Evolutionary conservation across 2,888 invertebrate genomes (phyloP), one percentile per base, ranked within the genome.

Genomic region (Drosophila prolongata): DNA sequence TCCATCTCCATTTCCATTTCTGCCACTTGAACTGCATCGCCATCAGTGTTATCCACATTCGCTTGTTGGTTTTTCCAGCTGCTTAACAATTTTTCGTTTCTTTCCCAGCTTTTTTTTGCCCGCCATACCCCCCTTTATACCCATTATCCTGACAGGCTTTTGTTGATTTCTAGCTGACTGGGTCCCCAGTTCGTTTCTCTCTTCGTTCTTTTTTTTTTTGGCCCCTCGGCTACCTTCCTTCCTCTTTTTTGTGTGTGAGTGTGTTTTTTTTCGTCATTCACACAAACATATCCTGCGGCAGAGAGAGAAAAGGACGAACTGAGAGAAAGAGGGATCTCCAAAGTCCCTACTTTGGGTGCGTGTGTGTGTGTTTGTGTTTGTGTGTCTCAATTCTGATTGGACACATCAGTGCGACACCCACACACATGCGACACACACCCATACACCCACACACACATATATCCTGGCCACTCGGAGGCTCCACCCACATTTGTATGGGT

Each of bases 151-250:
- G 68, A 64, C 71, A 67, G 70, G 77, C 69, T 75, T 82, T 80
- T 85, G 78, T 80, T 83, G 78, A 80, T 82, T 82, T 82, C 84
- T 75, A 73, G 83, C 74, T 83, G 78, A 80, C 72, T 82, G 83
- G 58, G 71, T 83, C 60, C 72, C 59, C 68, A 67, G 66, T 66
- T 68, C 77, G 40, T 52, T 55, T 38, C 65, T 19, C 14, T 19
- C 8, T 52, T 65, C 72, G 6, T 49, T 49, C 47, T 44, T 65
- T 52, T 55, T 52, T 55, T 47, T 16, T 49, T 50, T 16, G 40
- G 27, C 54, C 46, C 43, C 50, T 67, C 53, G 43, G 56, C 71
- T 43, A 61, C 61, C 72, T 43, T 62, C 30, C 19, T n/a, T 27
- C 35, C 27, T 54, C 53, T 42, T 13, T 65, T 62, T 49, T 56